Conservation (phyloP, 2,113 vertebrate species). For the Lathamus discolor region DNA sequence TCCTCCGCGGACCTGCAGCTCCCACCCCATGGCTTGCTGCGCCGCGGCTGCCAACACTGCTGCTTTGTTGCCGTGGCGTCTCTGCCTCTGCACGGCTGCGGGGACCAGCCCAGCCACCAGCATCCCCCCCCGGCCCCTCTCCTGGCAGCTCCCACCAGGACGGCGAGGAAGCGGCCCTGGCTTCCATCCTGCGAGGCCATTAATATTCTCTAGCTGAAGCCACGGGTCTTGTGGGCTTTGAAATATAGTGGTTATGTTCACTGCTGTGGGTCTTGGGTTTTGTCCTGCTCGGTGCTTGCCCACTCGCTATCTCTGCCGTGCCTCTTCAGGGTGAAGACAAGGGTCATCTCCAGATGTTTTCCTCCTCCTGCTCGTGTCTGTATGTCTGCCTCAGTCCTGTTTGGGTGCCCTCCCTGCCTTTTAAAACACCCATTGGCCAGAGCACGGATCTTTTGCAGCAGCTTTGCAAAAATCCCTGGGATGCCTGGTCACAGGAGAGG, state of each 20-base stretch:
- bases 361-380: neutral
- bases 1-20: neutral
- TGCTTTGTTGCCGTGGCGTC: neutral
- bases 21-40: neutral
- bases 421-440: neutral
- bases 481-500: neutral
- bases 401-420: neutral
- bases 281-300: neutral
- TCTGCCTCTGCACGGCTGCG: fast-evolving
- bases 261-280: neutral
- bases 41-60: neutral
- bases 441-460: neutral
- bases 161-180: neutral
- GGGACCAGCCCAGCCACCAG: neutral
- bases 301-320: neutral
- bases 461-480: neutral
- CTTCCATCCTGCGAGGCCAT: neutral
- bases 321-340: fast-evolving
- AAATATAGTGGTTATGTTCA: neutral
- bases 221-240: fast-evolving
- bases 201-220: neutral
- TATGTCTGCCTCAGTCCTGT: neutral
- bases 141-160: neutral
- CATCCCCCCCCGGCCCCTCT: neutral
- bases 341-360: neutral